Evolutionary conservation across 2,113 vertebrate genomes (phyloP).

Genomic region (Bos indicus): DNA sequence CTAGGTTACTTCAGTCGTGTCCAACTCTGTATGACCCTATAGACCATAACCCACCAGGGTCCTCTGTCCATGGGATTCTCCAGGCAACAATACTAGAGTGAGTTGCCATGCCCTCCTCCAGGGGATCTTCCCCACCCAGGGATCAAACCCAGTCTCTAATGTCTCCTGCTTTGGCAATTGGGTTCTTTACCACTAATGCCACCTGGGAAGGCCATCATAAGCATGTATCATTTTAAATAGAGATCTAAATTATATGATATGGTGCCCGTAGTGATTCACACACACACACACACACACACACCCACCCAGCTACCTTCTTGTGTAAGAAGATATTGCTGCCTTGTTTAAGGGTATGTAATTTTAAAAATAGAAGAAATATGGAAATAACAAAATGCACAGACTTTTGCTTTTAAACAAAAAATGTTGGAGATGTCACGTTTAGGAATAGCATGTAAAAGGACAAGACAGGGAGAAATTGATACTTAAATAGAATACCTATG

Average conservation of each 20-base stretch:
- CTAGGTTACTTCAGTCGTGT: neutral
- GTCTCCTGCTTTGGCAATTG: neutral
- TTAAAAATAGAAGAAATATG: neutral
- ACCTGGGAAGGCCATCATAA: neutral
- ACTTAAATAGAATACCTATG: neutral
- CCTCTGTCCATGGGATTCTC: neutral
- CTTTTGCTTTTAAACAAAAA: neutral
- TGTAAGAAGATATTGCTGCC: neutral
- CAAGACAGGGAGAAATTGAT: neutral
- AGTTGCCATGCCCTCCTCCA: neutral
- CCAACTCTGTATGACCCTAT: neutral
- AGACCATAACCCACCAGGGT: neutral
- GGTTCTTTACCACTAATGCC: neutral
- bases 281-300: neutral
- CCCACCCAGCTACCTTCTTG: neutral
- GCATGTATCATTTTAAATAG: neutral
- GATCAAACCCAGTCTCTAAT: neutral
- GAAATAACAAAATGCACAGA: neutral
- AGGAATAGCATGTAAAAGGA: neutral
- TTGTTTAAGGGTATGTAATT: neutral
- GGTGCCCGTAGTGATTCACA: neutral
- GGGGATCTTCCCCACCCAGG: neutral
- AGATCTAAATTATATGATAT: neutral
- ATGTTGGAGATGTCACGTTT: neutral
- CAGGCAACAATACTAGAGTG: neutral